Conservation (phyloP, 2,888 invertebrate species). For the Agrotis segetum region DNA sequence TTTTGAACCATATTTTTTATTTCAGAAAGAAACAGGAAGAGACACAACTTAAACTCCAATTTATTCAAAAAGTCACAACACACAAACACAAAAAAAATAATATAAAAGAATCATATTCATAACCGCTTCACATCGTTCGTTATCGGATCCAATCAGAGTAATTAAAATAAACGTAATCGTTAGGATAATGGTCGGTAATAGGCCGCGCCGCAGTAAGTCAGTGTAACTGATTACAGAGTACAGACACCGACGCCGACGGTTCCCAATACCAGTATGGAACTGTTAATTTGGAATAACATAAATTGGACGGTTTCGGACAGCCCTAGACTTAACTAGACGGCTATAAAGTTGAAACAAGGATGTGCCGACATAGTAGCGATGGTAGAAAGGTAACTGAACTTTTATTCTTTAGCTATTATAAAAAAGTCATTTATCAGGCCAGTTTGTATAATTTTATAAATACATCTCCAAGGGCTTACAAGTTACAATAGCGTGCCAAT, state of each 20-base stretch:
- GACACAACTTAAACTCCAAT: constrained; percentile 35
- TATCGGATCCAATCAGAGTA: constrained; percentile 69
- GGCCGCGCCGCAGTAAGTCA: constrained; percentile 58
- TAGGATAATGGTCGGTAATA: constrained; percentile 73
- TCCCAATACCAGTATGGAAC: constrained; percentile 64
- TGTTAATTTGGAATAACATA: constrained; percentile 63
- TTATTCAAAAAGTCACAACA: constrained; percentile 31
- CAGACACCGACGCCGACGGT: constrained; percentile 64
- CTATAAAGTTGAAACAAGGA: constrained; percentile 33
- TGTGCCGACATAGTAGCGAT: constrained; percentile 11
- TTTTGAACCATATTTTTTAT: neutral
- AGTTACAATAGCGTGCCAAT: constrained; percentile 4
- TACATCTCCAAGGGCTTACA: neutral
- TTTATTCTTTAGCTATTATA: neutral
- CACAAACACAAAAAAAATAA: constrained; percentile 51
- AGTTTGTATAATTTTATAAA: too few relatives aligned
- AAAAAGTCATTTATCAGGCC: neutral
- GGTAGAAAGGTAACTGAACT: neutral
- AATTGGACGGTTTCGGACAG: constrained; percentile 52
- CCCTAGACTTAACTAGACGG: constrained; percentile 48
- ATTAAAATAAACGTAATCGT: constrained; percentile 76
- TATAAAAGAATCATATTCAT: constrained; percentile 59
- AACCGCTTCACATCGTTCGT: constrained; percentile 67
- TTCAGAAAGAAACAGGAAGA: constrained; percentile 26
- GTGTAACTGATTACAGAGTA: constrained; percentile 66